Evolutionary conservation across 2,888 invertebrate genomes (phyloP), one percentile per base, ranked within the genome.

Genomic region (Cryptocephalus moraei): DNA sequence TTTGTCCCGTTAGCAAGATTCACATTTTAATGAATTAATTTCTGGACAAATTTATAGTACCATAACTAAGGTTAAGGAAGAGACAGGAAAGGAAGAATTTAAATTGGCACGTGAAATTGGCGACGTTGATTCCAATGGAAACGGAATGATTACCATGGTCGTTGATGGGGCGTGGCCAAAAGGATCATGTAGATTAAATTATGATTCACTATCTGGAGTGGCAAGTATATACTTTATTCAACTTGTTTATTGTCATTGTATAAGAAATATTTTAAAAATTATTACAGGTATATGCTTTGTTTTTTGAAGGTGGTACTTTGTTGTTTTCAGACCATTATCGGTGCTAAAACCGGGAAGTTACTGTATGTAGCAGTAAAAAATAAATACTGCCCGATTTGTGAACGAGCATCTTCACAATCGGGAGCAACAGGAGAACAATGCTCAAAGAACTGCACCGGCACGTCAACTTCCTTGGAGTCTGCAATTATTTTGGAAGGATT

Each of bases 381-480:
- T 36, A 36, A 36, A 36, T 36, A 36, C 6, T 36, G 36, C 22
- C 22, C 22, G 3, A 22, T 36, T 4, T 36, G 36, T 36, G 6
- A 4, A n/a, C 2, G 6, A 6, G n/a, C 36, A 4, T 11, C 12
- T 4, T 4, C 3, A 4, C 2, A 36, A 12, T 4, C 2, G 2
- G 6, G 3, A 11, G 11, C 2, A 36, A 36, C 6, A 36, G 3
- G 3, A 10, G 31, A 22, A 10, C 62, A 65, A 10, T 67, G 63
- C 47, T 65, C 52, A 50, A 61, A 62, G 50, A 65, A 65, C 48
- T 65, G 58, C 57, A 45, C 41, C 3, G 59, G 58, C 1, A 49
- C 61, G 11, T 63, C 64, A 1, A 54, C 59, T 11, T 45, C 54
- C 8, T 65, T 66, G 63, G 66, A 66, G 54, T 52, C 60, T 6